These are phyloP conservation scores for Tortricodes alternella DNA, from an alignment of 2,888 invertebrate genomes.

Conservation along the genomic window DNA sequence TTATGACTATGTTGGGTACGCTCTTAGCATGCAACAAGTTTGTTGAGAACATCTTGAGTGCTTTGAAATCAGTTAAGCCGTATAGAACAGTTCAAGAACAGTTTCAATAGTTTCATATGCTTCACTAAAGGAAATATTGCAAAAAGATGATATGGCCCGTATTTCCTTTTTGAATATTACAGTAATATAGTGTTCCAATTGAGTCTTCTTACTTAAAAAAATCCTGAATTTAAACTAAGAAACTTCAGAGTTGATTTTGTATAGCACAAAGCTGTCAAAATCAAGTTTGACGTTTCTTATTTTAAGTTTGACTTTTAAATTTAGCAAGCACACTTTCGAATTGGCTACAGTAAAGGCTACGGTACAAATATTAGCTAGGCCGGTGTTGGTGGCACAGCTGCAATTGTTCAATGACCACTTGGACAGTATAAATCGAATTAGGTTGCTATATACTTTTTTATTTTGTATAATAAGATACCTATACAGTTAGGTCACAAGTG, in stretches of 20 bases:
- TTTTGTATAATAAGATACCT: not conserved
- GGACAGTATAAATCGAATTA: slow-evolving; percentile 18
- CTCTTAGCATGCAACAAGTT: slow-evolving; percentile 78
- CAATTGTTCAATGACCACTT: slow-evolving; percentile 65
- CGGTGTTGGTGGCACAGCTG: slow-evolving; percentile 63
- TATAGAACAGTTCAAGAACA: slow-evolving; percentile 54
- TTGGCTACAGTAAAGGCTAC: no score
- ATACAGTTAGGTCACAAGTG: no score
- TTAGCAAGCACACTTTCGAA: no score
- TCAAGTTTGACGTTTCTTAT: no score
- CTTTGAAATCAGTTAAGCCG: slow-evolving; percentile 71
- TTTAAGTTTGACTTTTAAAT: no score
- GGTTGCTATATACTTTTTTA: not conserved
- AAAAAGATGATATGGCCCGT: slow-evolving; percentile 25
- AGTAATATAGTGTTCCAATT: no score
- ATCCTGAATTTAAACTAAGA: no score
- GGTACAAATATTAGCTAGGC: slow-evolving; percentile 63
- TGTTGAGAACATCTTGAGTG: slow-evolving; percentile 74
- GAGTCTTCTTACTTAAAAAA: no score
- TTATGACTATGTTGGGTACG: slow-evolving; percentile 76
- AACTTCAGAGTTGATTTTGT: no score
- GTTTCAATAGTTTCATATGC: slow-evolving; percentile 51
- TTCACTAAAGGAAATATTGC: slow-evolving; percentile 35
- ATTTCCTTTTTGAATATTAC: slow-evolving; percentile 13
- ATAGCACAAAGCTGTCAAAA: no score